Conservation (phyloP, 2,113 vertebrate genomes). For the Poecilia latipinna region DNA sequence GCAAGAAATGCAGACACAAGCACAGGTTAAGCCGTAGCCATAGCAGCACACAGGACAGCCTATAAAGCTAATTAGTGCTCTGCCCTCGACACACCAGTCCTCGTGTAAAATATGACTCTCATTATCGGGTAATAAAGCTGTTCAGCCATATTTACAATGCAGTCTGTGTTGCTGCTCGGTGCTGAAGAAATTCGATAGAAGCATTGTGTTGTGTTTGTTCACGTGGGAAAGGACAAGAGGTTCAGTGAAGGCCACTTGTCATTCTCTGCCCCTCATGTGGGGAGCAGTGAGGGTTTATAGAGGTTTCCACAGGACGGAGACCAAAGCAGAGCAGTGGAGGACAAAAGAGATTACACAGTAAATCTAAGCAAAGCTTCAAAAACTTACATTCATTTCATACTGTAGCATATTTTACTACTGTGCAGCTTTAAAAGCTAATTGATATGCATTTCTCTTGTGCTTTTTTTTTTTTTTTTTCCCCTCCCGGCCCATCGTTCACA, state of each 20-base stretch:
- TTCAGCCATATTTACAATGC: constrained; percentile 64
- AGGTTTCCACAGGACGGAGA: constrained; percentile 69
- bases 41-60: constrained; percentile 39
- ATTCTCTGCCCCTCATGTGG: constrained; percentile 42
- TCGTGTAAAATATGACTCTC: constrained; percentile 71
- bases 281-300: constrained; percentile 37
- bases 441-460: constrained; percentile 35
- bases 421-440: constrained; percentile 34
- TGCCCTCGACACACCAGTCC: constrained; percentile 41
- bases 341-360: constrained; percentile 60
- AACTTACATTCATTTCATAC: constrained; percentile 57
- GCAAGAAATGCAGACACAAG: constrained; percentile 41
- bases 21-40: constrained; percentile 32
- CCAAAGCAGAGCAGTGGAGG: constrained; percentile 43
- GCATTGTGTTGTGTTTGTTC: constrained; percentile 50
- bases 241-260: constrained; percentile 59
- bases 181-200: constrained; percentile 45
- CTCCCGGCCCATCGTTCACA: constrained; percentile 5
- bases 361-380: constrained; percentile 55
- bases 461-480: neutral
- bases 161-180: constrained; percentile 41
- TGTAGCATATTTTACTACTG: constrained; percentile 40
- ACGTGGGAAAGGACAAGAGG: constrained; percentile 39
- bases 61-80: constrained; percentile 62
- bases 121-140: constrained; percentile 69